Evolutionary conservation across 2,888 invertebrate genomes (phyloP).

Genomic region (Epinotia brunnichana): DNA sequence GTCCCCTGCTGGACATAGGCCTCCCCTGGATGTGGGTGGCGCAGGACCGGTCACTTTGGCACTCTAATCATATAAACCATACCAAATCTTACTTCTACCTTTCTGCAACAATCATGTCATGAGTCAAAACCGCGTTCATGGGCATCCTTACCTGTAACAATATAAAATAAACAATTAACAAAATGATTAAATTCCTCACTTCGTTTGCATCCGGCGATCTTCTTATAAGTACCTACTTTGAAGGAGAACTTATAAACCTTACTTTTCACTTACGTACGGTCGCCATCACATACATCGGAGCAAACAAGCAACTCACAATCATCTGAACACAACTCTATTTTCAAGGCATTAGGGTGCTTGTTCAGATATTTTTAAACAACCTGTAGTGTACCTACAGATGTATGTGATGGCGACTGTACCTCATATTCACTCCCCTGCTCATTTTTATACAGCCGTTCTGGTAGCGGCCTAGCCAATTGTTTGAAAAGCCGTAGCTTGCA

Average conservation of each 20-base stretch:
- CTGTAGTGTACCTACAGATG: too few relatives aligned
- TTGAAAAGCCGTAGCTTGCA: slow-evolving; percentile 59
- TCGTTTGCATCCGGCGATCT: background rate
- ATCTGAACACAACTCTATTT: too few relatives aligned
- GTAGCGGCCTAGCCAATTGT: slow-evolving; percentile 53
- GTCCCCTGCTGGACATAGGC: too few relatives aligned
- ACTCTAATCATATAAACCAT: background rate
- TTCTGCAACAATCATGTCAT: background rate
- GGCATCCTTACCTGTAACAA: slow-evolving; percentile 25
- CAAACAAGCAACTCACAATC: too few relatives aligned
- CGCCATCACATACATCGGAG: too few relatives aligned
- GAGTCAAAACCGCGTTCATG: background rate
- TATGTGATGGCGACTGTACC: too few relatives aligned
- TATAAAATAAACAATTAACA: background rate
- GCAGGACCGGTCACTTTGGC: too few relatives aligned
- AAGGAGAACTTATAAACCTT: too few relatives aligned
- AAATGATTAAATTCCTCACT: background rate
- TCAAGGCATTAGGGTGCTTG: too few relatives aligned
- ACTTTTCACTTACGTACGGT: too few relatives aligned
- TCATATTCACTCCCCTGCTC: background rate
- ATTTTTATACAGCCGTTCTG: slow-evolving; percentile 4
- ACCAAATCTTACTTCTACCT: slow-evolving; percentile 3
- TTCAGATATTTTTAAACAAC: too few relatives aligned
- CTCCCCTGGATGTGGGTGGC: too few relatives aligned
- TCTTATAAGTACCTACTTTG: background rate